Conservation (phyloP, 2,113 vertebrate species). For the Neotoma lepida region DNA sequence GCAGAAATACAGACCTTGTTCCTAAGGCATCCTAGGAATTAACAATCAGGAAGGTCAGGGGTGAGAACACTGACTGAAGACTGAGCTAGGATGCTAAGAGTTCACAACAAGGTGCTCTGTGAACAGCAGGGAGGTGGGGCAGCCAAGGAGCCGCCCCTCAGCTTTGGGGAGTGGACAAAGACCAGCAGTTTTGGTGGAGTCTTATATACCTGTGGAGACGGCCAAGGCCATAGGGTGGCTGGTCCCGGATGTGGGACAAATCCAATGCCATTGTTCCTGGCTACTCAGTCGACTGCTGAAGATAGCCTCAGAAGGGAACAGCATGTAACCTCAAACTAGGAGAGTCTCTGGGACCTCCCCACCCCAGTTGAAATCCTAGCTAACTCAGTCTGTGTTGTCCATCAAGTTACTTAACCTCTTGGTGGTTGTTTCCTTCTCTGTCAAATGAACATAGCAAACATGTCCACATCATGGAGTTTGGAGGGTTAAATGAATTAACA, state of each 20-base stretch:
- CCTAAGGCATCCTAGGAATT: not conserved
- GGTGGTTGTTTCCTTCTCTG: not conserved
- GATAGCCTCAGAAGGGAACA: not conserved
- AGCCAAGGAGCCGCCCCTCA: not conserved
- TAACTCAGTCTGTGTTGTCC: not conserved
- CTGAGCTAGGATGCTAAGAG: not conserved
- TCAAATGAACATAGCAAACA: not conserved
- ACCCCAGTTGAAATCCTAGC: not conserved
- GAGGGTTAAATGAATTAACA: not conserved
- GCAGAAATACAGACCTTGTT: not conserved
- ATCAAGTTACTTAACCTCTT: not conserved
- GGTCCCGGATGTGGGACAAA: not conserved
- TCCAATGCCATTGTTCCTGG: not conserved
- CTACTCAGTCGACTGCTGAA: not conserved
- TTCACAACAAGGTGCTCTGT: not conserved
- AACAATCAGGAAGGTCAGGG: not conserved
- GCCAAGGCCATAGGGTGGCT: not conserved
- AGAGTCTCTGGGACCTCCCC: not conserved
- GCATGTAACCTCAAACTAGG: not conserved
- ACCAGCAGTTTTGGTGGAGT: not conserved
- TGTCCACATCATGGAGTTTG: not conserved
- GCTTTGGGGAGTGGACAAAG: not conserved
- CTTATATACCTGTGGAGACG: not conserved
- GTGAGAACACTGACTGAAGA: not conserved
- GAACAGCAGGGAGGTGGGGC: not conserved